phyloP scores from a whole-genome alignment of 2,113 vertebrate species.

The Leucoraja erinaceus region DNA sequence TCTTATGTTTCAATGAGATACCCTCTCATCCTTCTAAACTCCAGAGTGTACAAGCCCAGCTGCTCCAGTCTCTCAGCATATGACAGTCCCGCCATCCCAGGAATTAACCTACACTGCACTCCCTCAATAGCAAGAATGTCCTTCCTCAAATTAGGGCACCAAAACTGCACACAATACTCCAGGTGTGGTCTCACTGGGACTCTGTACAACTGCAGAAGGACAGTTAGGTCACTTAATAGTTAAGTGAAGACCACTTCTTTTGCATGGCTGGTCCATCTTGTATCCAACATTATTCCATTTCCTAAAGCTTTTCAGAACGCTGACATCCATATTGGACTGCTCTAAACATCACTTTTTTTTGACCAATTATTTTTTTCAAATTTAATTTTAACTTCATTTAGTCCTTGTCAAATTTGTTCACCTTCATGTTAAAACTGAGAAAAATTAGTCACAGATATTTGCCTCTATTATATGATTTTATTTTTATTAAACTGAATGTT shows the following conservation, averaged over 20 bases:
- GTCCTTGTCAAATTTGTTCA: not conserved
- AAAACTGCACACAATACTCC: too few relatives aligned
- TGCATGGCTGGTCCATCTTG: not conserved
- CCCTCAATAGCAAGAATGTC: too few relatives aligned
- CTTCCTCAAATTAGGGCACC: too few relatives aligned
- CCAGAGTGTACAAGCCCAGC: too few relatives aligned
- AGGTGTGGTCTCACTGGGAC: too few relatives aligned
- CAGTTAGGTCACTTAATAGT: too few relatives aligned
- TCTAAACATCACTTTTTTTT: not conserved
- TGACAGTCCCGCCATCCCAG: too few relatives aligned
- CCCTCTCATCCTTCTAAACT: too few relatives aligned
- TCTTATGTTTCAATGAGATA: too few relatives aligned
- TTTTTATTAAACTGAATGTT: not conserved
- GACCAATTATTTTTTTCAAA: not conserved
- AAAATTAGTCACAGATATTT: not conserved
- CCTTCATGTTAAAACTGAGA: not conserved
- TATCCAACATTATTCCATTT: not conserved
- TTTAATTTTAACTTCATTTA: not conserved
- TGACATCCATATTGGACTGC: not conserved
- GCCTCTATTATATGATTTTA: not conserved
- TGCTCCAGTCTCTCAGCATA: too few relatives aligned
- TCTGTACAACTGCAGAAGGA: too few relatives aligned
- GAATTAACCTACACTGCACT: too few relatives aligned
- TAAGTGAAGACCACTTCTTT: not conserved
- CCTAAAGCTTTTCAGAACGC: not conserved